phyloP scores from a whole-genome alignment of 2,888 invertebrate genomes.

The Phaonia tiefii region DNA sequence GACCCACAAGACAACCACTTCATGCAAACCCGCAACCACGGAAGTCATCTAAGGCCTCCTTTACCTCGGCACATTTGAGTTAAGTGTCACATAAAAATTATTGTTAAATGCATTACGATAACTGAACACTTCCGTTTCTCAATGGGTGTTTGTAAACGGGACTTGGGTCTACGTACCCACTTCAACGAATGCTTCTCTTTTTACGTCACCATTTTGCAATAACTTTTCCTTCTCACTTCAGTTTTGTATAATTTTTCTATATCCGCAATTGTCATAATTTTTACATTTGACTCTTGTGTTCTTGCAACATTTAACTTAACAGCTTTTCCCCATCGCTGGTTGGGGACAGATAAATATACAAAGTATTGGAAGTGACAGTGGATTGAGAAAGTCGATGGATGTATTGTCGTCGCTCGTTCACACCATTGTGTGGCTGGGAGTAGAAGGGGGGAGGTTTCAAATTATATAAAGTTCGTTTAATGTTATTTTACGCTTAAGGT shows the following conservation, averaged over 20 bases:
- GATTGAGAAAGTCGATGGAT: too few species aligned
- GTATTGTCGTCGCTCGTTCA: too few species aligned
- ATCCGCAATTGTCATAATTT: conserved; percentile 71
- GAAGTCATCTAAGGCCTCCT: conserved; percentile 15
- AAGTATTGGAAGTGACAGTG: too few species aligned
- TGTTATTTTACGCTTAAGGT: conserved; percentile 30
- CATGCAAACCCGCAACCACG: not conserved
- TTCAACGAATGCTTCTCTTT: conserved; percentile 6
- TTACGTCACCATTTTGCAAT: conserved; percentile 42
- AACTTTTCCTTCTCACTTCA: conserved; percentile 36
- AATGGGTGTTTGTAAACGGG: not conserved
- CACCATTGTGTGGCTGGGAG: too few species aligned
- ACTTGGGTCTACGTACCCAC: not conserved
- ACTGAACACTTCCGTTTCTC: conserved; percentile 57
- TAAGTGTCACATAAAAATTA: conserved; percentile 64
- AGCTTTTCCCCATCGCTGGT: conserved; percentile 41
- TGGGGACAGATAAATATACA: not conserved
- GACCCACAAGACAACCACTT: conserved; percentile 10
- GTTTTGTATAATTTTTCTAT: conserved; percentile 69
- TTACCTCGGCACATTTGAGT: conserved; percentile 48
- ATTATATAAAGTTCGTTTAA: conserved; percentile 2
- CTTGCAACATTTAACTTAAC: conserved; percentile 59
- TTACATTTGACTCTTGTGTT: conserved; percentile 57
- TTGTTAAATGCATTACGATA: conserved; percentile 61
- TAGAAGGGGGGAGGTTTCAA: not conserved